These are phyloP conservation scores for Bothrops jararaca DNA, from an alignment of 2,113 vertebrate species.

Conservation along the genomic window DNA sequence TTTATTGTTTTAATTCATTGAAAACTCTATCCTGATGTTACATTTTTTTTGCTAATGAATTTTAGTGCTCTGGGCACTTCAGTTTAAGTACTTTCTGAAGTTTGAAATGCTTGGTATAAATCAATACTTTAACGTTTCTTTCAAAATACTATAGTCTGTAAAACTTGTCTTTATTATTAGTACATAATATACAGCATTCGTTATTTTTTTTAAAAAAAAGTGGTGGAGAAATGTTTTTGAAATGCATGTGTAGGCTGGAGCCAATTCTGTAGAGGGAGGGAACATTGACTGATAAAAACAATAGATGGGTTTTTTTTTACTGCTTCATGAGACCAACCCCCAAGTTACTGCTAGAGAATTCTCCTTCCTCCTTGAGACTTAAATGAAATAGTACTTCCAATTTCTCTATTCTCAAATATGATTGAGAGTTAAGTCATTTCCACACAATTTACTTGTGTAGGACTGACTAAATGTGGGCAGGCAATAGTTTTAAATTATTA, in stretches of 20 bases:
- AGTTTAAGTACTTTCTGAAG: neutral
- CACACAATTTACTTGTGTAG: neutral
- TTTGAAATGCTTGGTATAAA: neutral
- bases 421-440: neutral
- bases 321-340: neutral
- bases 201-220: neutral
- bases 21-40: neutral
- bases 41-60: neutral
- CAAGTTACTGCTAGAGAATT: neutral
- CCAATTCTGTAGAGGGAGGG: neutral
- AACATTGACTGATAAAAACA: too few relatives aligned
- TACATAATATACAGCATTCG: neutral
- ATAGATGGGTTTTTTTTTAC: too few relatives aligned
- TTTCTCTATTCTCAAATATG: neutral
- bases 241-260: neutral
- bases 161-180: neutral
- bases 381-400: neutral
- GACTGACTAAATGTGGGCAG: neutral
- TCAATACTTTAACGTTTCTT: neutral
- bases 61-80: neutral
- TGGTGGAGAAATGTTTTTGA: neutral
- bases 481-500: neutral
- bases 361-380: neutral
- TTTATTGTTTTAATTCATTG: neutral
- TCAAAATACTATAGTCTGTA: neutral